Evolutionary conservation across 2,797 vertebrate species (phyloP), one percentile per base, ranked within the genome.

Genomic region (Clarias platycephalus): DNA sequence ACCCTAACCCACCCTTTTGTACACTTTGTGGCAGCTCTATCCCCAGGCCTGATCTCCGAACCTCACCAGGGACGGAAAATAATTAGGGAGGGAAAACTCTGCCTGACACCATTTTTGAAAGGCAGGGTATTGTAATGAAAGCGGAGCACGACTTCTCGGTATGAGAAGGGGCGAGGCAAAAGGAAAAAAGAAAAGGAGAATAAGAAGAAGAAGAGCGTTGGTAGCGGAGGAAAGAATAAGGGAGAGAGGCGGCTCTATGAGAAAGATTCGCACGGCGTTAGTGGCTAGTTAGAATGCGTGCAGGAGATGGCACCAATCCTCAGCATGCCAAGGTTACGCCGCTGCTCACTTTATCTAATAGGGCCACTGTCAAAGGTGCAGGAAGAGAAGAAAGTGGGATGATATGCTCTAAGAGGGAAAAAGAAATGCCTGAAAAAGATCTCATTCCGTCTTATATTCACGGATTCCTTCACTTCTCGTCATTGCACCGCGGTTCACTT

Each of bases 21-120:
- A 84, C 91, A 88, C 15, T 79, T 72, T 87, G 87, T 87, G 91
- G 91, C 92, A 93, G 91, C 91, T 91, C 90, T 83, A 80, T 83
- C 87, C 91, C 82, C 91, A 93, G 93, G 93, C 93, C 93, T 95
- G 93, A 95, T 94, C 94, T 93, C 87, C 82, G 93, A 93, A 89
- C 91, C 95, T 93, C 94, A 88, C 90, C 92, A 93, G 95, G 94
- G 92, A 90, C 83, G 87, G 89, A 94, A 90, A 94, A 95, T 95
- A 95, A 96, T 95, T 95, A 95, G 94, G 93, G 92, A 91, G 92
- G 80, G 93, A 94, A 95, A 94, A 95, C 95, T 95, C 94, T 93
- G 90, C 91, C 94, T 95, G 94, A 95, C 94, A 94, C 94, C 92
- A 93, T 95, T 96, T 95, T 94, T 95, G 93, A 95, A 96, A 95